A percentile compares a stretch with the other conserved stretches of the same genome.
Evolutionary conservation across 2,888 invertebrate genomes (phyloP).

Genomic region (Tanypteryx hageni): DNA sequence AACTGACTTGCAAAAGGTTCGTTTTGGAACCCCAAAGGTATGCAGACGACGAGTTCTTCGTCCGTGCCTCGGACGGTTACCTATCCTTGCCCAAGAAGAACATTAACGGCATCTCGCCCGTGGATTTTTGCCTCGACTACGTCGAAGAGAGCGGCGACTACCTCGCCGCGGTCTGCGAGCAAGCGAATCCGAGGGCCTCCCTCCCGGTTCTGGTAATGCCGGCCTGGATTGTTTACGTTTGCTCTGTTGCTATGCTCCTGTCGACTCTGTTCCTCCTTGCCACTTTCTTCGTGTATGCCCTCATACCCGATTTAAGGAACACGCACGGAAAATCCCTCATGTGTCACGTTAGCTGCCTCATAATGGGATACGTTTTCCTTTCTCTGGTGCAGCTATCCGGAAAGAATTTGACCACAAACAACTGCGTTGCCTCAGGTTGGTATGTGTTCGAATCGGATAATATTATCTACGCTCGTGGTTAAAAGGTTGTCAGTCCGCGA

Average conservation of each 20-base stretch:
- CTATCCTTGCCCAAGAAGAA: slow-evolving; percentile 7
- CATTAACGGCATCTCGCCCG: neutral
- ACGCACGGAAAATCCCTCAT: slow-evolving; percentile 69
- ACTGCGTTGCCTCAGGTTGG: slow-evolving; percentile 45
- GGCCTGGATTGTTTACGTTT: slow-evolving; percentile 19
- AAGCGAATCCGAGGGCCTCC: neutral
- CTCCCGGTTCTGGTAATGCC: neutral
- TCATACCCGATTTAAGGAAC: slow-evolving; percentile 68
- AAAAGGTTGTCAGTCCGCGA: neutral
- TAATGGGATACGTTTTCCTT: slow-evolving; percentile 67
- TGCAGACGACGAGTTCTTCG: neutral
- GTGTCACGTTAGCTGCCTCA: slow-evolving; percentile 68
- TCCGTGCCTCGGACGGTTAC: slow-evolving; percentile 48
- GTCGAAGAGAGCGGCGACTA: neutral
- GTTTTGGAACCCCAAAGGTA: neutral
- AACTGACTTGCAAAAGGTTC: neutral
- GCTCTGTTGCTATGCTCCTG: slow-evolving; percentile 66
- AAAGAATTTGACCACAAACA: slow-evolving; percentile 2
- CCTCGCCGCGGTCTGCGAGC: neutral
- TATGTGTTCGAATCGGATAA: neutral
- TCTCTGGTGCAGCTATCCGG: slow-evolving; percentile 66
- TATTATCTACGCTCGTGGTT: neutral
- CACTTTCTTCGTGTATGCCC: slow-evolving; percentile 68
- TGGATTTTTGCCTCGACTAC: slow-evolving; percentile 42
- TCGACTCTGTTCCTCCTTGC: slow-evolving; percentile 68